phyloP scores from a whole-genome alignment of 2,888 invertebrate species.

The Stomorhina lunata region DNA sequence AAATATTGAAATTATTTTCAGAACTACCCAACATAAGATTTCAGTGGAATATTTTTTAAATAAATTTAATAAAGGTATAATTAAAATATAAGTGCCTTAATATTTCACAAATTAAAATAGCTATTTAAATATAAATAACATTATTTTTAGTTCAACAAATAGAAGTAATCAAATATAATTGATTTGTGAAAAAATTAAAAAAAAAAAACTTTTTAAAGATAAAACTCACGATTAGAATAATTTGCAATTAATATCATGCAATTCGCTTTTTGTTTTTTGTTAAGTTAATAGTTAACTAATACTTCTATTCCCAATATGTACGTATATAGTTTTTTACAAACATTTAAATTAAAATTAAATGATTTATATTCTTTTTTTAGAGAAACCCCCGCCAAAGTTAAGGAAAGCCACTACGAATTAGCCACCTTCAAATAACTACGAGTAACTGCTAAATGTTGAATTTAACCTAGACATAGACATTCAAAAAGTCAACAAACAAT shows the following conservation, averaged over 20 bases:
- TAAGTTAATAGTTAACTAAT: no score
- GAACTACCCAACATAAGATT: no score
- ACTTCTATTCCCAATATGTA: no score
- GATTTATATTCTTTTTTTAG: constrained; percentile 7
- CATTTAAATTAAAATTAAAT: no score
- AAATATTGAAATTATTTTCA: no score
- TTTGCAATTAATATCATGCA: neutral
- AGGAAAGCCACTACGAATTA: constrained; percentile 19
- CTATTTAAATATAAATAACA: neutral
- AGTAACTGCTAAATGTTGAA: no score
- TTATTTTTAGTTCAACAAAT: no score
- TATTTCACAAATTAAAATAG: neutral
- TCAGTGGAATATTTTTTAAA: no score
- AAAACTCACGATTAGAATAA: neutral
- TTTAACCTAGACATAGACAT: constrained; percentile 40
- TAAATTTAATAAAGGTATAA: no score
- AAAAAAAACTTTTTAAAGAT: neutral
- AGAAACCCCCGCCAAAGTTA: neutral
- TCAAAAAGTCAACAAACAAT: constrained; percentile 4
- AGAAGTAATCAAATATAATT: constrained; percentile 29
- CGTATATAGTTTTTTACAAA: no score
- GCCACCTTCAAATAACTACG: constrained; percentile 49
- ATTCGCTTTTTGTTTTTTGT: no score
- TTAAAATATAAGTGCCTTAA: no score
- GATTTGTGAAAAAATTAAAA: constrained; percentile 25